These are phyloP conservation scores for Plebejus anna DNA, from an alignment of 2,888 invertebrate genomes.

Conservation along the genomic window DNA sequence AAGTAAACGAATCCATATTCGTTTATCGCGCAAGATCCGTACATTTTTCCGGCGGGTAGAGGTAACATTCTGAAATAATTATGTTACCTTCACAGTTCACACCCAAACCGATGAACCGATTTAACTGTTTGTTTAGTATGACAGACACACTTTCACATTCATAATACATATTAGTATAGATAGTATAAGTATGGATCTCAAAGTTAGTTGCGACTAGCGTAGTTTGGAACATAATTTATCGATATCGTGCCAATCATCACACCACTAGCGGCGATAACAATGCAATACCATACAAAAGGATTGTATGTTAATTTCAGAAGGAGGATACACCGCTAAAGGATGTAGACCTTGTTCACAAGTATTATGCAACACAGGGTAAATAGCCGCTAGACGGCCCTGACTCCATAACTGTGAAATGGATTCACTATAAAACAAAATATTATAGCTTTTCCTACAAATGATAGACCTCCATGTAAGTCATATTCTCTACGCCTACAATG, in stretches of 20 bases:
- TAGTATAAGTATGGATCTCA: no score
- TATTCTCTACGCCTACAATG: not conserved
- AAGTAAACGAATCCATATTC: no score
- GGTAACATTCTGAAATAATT: no score
- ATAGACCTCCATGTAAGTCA: not conserved
- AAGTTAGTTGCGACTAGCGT: not conserved
- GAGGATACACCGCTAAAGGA: constrained; percentile 37
- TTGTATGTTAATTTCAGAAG: constrained; percentile 39
- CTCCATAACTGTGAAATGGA: not conserved
- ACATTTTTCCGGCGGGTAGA: no score
- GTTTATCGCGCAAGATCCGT: no score
- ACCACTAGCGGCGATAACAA: not conserved
- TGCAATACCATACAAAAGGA: constrained; percentile 31
- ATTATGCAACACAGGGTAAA: constrained; percentile 36
- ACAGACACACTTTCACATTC: no score
- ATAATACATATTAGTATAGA: no score
- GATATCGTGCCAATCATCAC: not conserved
- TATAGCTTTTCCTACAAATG: not conserved
- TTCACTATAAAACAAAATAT: not conserved
- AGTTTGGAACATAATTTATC: not conserved
- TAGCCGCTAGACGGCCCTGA: constrained; percentile 19
- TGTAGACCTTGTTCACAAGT: constrained; percentile 34
- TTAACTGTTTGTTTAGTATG: no score
- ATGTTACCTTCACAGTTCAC: no score
- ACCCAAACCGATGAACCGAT: no score